A percentile compares a stretch with the other conserved stretches of the same genome.
These are phyloP conservation scores for Thera britannica DNA, from an alignment of 2,888 invertebrate genomes.

Conservation along the genomic window DNA sequence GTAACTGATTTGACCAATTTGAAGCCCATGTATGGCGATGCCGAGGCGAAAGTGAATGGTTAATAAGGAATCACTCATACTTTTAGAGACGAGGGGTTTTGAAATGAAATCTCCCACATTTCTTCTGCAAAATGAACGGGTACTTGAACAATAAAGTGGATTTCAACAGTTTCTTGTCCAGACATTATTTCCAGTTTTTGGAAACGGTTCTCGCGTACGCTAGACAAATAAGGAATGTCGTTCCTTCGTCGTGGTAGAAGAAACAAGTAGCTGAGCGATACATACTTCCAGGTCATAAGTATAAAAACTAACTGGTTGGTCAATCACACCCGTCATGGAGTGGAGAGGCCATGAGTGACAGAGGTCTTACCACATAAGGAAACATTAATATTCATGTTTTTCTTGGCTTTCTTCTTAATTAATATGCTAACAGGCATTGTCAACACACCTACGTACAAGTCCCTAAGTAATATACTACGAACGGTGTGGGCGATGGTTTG, in stretches of 20 bases:
- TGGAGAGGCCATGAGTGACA: slow-evolving; percentile 29
- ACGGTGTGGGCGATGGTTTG: slow-evolving; percentile 61
- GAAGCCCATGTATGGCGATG: slow-evolving; percentile 52
- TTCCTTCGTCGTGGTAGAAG: background rate
- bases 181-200: background rate
- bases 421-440: slow-evolving; percentile 82
- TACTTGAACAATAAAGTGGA: background rate
- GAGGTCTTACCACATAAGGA: slow-evolving; percentile 53
- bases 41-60: slow-evolving; percentile 55
- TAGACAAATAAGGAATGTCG: slow-evolving; percentile 7
- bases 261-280: slow-evolving; percentile 1
- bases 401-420: slow-evolving; percentile 80
- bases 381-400: slow-evolving; percentile 75
- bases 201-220: background rate
- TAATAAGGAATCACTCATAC: slow-evolving; percentile 42
- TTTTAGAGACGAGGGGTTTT: slow-evolving; percentile 27
- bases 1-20: slow-evolving; percentile 56
- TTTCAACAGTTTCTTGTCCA: background rate
- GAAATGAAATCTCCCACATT: background rate
- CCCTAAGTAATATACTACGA: slow-evolving; percentile 57
- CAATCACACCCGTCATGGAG: slow-evolving; percentile 24
- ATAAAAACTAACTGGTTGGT: slow-evolving; percentile 25
- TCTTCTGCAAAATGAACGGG: background rate
- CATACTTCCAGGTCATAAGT: slow-evolving; percentile 13
- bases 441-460: slow-evolving; percentile 72